A percentile compares a stretch with the other conserved stretches of the same genome.
Evolutionary conservation across 2,888 invertebrate genomes (phyloP).

Genomic region (Tanytarsus gracilentus): DNA sequence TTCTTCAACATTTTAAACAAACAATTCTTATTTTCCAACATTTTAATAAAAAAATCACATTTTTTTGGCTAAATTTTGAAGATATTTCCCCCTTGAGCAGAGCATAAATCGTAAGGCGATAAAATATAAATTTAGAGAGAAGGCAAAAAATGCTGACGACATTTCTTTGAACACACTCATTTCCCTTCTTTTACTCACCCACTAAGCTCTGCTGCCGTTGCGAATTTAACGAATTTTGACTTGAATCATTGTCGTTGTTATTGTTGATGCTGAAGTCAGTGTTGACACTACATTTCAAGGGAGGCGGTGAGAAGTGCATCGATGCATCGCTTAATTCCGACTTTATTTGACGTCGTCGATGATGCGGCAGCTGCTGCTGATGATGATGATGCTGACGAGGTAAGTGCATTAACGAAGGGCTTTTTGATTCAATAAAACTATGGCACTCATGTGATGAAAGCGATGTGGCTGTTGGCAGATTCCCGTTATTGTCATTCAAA

Average conservation of each 20-base stretch:
- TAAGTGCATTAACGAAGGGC: conserved; percentile 14
- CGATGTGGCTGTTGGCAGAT: too few species aligned
- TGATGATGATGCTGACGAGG: conserved; percentile 7
- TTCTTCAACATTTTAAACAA: too few species aligned
- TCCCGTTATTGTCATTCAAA: conserved; percentile 5
- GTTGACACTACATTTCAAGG: conserved; percentile 9
- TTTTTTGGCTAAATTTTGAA: too few species aligned
- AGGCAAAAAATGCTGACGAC: too few species aligned
- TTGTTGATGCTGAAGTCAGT: conserved; percentile 23
- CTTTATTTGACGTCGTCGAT: conserved; percentile 1
- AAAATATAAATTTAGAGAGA: too few species aligned
- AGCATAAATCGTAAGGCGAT: too few species aligned
- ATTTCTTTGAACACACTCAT: too few species aligned
- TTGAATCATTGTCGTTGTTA: neutral
- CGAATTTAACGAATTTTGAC: neutral
- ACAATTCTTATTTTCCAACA: too few species aligned
- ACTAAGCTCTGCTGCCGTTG: conserved; percentile 24
- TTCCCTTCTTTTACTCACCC: conserved; percentile 27
- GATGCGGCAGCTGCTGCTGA: neutral
- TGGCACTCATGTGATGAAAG: conserved; percentile 13
- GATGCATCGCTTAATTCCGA: conserved; percentile 3
- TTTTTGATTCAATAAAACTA: conserved; percentile 17
- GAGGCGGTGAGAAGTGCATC: conserved; percentile 22
- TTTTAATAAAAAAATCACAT: too few species aligned
- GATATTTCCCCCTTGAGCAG: too few species aligned